Base-by-base conservation (phyloP, 2,797 vertebrate genomes). In the Anabacerthia variegaticeps region DNA sequence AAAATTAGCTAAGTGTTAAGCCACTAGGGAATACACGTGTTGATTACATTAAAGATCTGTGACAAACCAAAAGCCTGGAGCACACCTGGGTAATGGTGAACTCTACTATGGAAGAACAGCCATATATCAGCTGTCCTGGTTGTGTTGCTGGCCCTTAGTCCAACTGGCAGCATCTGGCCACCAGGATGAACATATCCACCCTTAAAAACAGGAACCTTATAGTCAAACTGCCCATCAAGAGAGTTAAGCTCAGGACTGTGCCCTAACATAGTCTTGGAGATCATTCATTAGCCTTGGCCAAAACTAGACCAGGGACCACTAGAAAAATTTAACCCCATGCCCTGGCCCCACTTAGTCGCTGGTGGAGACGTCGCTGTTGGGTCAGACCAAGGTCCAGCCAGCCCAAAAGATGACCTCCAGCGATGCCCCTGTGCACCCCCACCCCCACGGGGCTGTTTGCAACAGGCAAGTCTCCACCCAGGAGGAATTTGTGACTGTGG, bases 401-500 rank as follows among this genome's bases (percentile, higher is more conserved):
- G 54, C 6, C 28, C 69, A 24, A 55, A 8, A 88, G 77, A 52
- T 1, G 2, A 41, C 30, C 76, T 55, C 69, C 82, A 84, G 73
- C 0, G 0, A 77, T 84, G 88, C 18, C 73, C 23, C 3, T 12
- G 43, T 2, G 8, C 83, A 56, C 46, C 41, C 62, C 36, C 14
- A 41, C n/a, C 12, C 66, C 85, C 80, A 8, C 0, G 2, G 66
- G 46, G 76, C 58, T 76, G 48, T 84, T 65, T 93, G 82, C 76
- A 95, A 43, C 9, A 24, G 80, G 61, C 58, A 69, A 43, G 54
- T 69, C 95, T 66, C 94, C 94, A 94, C 92, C 93, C 93, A 51
- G 80, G 58, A 96, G 93, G 79, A 92, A 83, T 94, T 44, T 2
- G 23, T 94, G 93, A 67, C 92, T 93, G 65, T 74, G 82, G 92